Percentiles rank a stretch among this genome's conserved stretches.
phyloP scores from a whole-genome alignment of 2,113 vertebrate species.

The Meleagris gallopavo region DNA sequence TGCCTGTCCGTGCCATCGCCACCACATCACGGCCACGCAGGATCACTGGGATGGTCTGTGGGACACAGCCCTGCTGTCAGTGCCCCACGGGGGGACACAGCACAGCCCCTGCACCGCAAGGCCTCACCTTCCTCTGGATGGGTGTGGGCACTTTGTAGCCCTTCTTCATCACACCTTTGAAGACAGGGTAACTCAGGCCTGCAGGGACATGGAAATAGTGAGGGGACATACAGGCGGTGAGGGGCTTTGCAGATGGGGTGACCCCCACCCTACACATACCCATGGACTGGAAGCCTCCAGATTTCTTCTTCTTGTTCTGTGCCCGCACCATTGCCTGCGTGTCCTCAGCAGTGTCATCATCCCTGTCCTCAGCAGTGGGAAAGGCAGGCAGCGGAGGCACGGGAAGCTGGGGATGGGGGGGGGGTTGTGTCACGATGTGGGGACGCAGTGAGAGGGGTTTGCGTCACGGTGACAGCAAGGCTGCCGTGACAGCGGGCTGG shows the following conservation, averaged over 20 bases:
- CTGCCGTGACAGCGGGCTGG: not conserved
- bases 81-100: fast-evolving
- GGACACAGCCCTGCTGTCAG: fast-evolving
- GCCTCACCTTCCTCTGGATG: constrained; percentile 92
- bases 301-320: constrained; percentile 99
- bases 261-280: constrained; percentile 74
- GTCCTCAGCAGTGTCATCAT: constrained; percentile 86
- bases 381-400: constrained; percentile 77
- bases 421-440: fast-evolving
- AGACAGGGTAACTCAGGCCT: constrained; percentile 95
- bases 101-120: fast-evolving
- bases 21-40: constrained; percentile 93
- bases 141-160: constrained; percentile 98
- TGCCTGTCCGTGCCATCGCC: constrained; percentile 95
- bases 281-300: constrained; percentile 99
- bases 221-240: fast-evolving
- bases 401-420: not conserved
- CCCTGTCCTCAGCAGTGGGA: constrained; percentile 77
- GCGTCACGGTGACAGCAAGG: fast-evolving
- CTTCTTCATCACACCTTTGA: constrained; percentile 95
- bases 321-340: constrained; percentile 88
- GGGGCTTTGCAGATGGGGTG: not conserved
- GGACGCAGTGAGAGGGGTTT: fast-evolving
- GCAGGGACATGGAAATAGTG: not conserved
- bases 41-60: constrained; percentile 89